Percentiles rank a stretch among this genome's conserved stretches.
Conservation (phyloP, 2,797 vertebrate species). For the Labroides dimidiatus region DNA sequence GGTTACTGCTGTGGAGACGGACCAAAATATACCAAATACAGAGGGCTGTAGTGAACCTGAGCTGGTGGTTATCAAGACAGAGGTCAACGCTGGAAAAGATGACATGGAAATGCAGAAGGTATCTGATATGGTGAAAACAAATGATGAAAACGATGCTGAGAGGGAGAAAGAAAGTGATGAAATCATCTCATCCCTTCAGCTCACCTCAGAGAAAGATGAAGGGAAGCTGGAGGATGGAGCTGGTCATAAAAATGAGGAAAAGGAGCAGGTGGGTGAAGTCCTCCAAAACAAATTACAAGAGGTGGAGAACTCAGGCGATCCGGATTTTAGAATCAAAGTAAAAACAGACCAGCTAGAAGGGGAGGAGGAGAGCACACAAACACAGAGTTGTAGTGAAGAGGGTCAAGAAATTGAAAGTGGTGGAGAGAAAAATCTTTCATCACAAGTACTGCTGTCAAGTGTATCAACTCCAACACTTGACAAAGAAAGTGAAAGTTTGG, state of each 20-base stretch:
- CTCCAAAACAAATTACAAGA: slow-evolving; percentile 32
- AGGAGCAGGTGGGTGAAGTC: slow-evolving; percentile 14
- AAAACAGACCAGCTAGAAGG: slow-evolving; percentile 26
- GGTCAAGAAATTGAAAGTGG: slow-evolving; percentile 26
- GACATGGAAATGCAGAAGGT: slow-evolving; percentile 32
- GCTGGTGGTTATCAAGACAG: slow-evolving; percentile 22
- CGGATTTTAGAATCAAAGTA: slow-evolving; percentile 35
- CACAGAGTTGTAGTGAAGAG: slow-evolving; percentile 21
- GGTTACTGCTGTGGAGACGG: slow-evolving; percentile 12
- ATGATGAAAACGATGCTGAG: slow-evolving; percentile 31
- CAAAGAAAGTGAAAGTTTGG: slow-evolving; percentile 40
- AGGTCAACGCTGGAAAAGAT: slow-evolving; percentile 30
- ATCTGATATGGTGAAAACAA: slow-evolving; percentile 35
- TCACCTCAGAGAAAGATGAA: slow-evolving; percentile 30
- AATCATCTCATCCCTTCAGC: slow-evolving; percentile 43
- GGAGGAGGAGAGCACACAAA: slow-evolving; percentile 11
- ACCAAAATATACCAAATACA: slow-evolving; percentile 20
- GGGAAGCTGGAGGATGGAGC: slow-evolving; percentile 36
- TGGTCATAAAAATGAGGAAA: slow-evolving; percentile 12
- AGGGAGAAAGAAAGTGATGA: slow-evolving; percentile 27
- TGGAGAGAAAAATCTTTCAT: slow-evolving; percentile 23
- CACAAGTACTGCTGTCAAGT: slow-evolving; percentile 35
- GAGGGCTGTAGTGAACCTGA: slow-evolving; percentile 28
- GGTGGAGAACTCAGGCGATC: slow-evolving; percentile 9
- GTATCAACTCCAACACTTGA: slow-evolving; percentile 21